Evolutionary conservation across 1,140 invertebrate genomes (phyloP).

Genomic region (Andrena cerasifolii): DNA sequence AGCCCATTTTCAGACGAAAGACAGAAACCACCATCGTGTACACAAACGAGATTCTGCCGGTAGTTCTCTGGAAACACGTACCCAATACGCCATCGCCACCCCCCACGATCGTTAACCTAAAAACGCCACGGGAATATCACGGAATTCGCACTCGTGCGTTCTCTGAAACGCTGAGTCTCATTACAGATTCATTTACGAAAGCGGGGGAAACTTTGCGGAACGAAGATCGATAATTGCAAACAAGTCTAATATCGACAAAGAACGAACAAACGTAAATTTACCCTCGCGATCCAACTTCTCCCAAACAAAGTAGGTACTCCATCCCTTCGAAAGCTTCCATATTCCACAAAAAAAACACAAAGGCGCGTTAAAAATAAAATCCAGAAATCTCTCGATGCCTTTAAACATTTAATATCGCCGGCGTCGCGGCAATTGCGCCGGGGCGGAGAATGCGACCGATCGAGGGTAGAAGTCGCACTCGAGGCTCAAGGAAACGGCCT

Average conservation of each 20-base stretch:
- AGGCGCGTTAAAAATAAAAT: too few species aligned
- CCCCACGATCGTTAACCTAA: conserved; percentile 45
- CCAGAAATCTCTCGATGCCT: neutral
- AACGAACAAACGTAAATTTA: neutral
- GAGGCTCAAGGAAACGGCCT: conserved; percentile 38
- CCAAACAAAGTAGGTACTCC: too few species aligned
- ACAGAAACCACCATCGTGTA: conserved; percentile 7
- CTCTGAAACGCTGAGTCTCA: neutral
- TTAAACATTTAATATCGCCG: neutral
- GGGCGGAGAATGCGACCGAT: neutral
- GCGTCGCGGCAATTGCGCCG: neutral
- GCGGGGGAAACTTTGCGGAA: neutral
- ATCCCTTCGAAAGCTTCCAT: too few species aligned
- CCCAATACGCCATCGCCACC: neutral
- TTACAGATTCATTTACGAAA: neutral
- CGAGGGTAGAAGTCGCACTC: conserved; percentile 2
- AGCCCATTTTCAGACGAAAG: conserved; percentile 4
- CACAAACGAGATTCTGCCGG: conserved; percentile 16
- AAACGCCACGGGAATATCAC: neutral
- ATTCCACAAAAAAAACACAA: too few species aligned
- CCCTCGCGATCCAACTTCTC: neutral
- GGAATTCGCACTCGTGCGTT: neutral
- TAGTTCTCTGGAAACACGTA: conserved; percentile 15
- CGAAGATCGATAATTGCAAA: too few species aligned
- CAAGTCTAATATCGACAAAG: too few species aligned